Evolutionary conservation across 2,797 vertebrate genomes (phyloP).

Genomic region (Mormyrus proboscirostris): DNA sequence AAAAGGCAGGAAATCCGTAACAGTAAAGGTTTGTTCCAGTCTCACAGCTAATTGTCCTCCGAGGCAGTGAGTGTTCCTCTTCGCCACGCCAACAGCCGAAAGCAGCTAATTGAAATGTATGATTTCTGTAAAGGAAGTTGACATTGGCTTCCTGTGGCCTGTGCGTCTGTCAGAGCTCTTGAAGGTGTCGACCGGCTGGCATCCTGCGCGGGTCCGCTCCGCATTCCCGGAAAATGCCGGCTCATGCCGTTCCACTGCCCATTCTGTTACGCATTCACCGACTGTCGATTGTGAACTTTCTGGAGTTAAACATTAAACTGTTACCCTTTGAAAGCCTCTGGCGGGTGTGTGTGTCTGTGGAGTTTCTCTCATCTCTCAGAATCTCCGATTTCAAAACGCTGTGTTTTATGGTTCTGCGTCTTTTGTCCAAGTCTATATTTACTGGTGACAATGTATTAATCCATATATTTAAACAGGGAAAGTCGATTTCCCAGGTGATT

Average conservation of each 20-base stretch:
- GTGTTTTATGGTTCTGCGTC: neutral
- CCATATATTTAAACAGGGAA: neutral
- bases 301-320: neutral
- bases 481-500: neutral
- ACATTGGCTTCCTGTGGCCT: neutral
- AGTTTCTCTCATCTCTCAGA: neutral
- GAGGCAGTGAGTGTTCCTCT: neutral
- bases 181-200: neutral
- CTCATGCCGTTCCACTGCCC: neutral
- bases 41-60: neutral
- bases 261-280: neutral
- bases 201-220: neutral
- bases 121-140: neutral
- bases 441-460: neutral
- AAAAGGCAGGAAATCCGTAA: neutral
- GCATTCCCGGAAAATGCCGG: neutral
- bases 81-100: neutral
- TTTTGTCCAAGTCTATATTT: neutral
- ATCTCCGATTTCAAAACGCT: neutral
- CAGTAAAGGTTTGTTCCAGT: neutral
- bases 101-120: neutral
- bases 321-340: neutral
- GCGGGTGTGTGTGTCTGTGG: neutral
- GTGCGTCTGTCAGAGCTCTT: neutral
- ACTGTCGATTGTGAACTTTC: neutral